phyloP scores from a whole-genome alignment of 2,797 vertebrate species.

The Thunnus albacares region DNA sequence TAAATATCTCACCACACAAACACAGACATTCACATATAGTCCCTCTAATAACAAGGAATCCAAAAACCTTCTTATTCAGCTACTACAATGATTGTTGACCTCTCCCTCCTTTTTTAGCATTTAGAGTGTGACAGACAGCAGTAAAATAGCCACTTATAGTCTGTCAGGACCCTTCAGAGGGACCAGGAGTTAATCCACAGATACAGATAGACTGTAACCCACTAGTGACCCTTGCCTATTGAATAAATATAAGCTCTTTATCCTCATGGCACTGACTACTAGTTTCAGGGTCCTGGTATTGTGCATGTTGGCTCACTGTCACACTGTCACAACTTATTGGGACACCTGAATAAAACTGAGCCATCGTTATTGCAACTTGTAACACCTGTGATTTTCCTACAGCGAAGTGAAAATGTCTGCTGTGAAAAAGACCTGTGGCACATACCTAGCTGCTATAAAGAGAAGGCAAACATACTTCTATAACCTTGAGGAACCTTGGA shows the following conservation, averaged over 20 bases:
- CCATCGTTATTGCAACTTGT: too few relatives aligned
- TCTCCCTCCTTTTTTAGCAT: background rate
- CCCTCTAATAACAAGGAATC: background rate
- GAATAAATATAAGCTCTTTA: background rate
- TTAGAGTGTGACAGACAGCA: background rate
- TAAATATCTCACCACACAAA: background rate
- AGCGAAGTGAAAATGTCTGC: too few relatives aligned
- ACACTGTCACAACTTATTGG: too few relatives aligned
- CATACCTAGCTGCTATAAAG: background rate
- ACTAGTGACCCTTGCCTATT: background rate
- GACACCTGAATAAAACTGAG: too few relatives aligned
- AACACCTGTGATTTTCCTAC: too few relatives aligned
- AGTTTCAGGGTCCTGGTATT: too few relatives aligned
- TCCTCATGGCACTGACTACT: background rate
- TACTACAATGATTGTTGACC: too few relatives aligned
- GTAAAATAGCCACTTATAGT: background rate
- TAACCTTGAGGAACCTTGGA: background rate
- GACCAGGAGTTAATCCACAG: background rate
- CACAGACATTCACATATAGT: background rate
- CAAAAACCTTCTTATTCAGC: background rate
- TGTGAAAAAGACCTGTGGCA: background rate
- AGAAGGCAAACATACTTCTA: too few relatives aligned
- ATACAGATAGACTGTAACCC: background rate
- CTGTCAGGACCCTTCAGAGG: background rate
- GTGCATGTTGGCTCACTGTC: too few relatives aligned